These are phyloP conservation scores for Laticauda laticaudata DNA, from an alignment of 2,113 vertebrate species.

Conservation along the genomic window DNA sequence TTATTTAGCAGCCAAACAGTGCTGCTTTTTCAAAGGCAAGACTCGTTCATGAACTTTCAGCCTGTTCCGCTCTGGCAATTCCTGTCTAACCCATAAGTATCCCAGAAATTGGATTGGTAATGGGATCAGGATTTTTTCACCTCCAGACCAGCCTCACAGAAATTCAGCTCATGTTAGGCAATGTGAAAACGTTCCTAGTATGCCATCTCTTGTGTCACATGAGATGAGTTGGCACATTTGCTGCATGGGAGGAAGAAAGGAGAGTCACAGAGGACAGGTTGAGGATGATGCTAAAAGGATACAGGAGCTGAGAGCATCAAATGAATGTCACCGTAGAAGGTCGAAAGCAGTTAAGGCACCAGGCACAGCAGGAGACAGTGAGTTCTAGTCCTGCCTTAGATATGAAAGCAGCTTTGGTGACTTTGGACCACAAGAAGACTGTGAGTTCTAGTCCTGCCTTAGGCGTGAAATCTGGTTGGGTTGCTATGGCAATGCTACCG, in stretches of 20 bases:
- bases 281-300: fast-evolving
- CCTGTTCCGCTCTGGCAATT: constrained; percentile 73
- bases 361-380: not conserved
- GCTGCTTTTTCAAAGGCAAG: constrained; percentile 67
- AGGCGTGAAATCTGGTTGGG: too few relatives aligned
- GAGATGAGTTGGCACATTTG: not conserved
- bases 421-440: too few relatives aligned
- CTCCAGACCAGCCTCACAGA: constrained; percentile 66
- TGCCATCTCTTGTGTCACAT: fast-evolving
- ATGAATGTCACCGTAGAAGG: too few relatives aligned
- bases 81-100: constrained; percentile 69
- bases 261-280: fast-evolving
- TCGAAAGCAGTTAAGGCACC: too few relatives aligned
- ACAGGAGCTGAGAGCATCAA: fast-evolving
- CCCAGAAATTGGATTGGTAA: constrained; percentile 79
- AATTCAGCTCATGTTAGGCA: constrained; percentile 45
- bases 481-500: not conserved
- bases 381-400: too few relatives aligned
- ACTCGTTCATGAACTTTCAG: constrained; percentile 67
- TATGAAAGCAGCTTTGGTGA: too few relatives aligned
- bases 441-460: too few relatives aligned
- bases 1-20: constrained; percentile 55
- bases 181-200: constrained; percentile 57
- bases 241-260: fast-evolving
- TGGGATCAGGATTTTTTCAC: constrained; percentile 77